Conservation (phyloP, 2,888 invertebrate genomes). For the Chymomyza procnemis region DNA sequence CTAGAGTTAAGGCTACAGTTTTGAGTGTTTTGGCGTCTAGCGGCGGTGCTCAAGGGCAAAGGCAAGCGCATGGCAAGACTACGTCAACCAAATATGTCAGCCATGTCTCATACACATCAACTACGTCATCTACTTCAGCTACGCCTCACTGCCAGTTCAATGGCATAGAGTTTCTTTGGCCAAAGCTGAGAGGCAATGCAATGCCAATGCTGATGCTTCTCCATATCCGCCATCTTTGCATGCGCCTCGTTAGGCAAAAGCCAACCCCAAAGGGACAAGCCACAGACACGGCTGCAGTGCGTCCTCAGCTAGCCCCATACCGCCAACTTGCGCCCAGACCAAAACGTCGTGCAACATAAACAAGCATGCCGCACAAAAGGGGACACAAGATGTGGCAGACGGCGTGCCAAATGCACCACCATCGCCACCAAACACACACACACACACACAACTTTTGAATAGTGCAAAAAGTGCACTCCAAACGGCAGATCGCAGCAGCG, state of each 20-base stretch:
- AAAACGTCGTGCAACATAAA: too few species aligned
- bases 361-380: slow-evolving; percentile 30
- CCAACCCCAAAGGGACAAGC: slow-evolving; percentile 27
- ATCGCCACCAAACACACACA: slow-evolving; percentile 22
- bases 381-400: slow-evolving; percentile 29
- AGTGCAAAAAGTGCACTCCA: slow-evolving; percentile 73
- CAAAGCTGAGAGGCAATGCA: background rate
- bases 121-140: slow-evolving; percentile 23
- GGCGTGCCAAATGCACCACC: slow-evolving; percentile 37
- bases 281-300: background rate
- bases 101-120: background rate
- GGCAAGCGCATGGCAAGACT: too few species aligned
- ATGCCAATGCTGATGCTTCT: slow-evolving; percentile 1
- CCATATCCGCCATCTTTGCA: slow-evolving; percentile 36
- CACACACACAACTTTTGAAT: slow-evolving; percentile 53
- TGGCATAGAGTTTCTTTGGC: slow-evolving; percentile 17
- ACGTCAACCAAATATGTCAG: slow-evolving; percentile 1
- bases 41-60: slow-evolving; percentile 10
- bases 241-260: slow-evolving; percentile 13
- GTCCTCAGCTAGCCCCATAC: background rate
- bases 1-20: background rate
- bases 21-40: background rate
- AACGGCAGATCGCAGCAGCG: slow-evolving; percentile 37
- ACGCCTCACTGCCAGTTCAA: slow-evolving; percentile 33
- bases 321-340: too few species aligned